These are phyloP conservation scores for Chondrosia reniformis DNA, from an alignment of 37 sponge, comb jelly and placozoan species.

Conservation along the genomic window DNA sequence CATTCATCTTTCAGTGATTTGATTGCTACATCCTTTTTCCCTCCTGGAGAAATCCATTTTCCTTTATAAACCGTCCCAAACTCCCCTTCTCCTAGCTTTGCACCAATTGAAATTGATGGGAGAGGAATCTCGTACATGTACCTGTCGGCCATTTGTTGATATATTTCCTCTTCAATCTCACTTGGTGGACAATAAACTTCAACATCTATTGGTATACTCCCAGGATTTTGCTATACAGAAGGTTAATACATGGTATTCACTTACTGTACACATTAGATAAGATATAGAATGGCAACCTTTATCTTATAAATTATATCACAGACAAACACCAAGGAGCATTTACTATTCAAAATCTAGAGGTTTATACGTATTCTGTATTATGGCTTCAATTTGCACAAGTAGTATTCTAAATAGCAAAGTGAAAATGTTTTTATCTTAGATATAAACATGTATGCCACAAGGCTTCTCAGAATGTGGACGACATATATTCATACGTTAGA, in stretches of 20 bases:
- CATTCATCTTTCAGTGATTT: neutral
- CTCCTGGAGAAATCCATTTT: neutral
- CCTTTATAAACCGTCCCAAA: slow-evolving; percentile 20
- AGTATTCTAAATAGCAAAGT: too few species aligned
- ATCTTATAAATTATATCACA: too few species aligned
- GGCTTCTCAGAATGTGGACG: too few species aligned
- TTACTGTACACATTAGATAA: too few species aligned
- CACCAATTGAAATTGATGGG: neutral
- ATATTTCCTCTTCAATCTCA: slow-evolving; percentile 24
- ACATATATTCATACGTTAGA: too few species aligned
- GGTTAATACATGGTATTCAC: neutral
- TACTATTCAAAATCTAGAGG: too few species aligned
- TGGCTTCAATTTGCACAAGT: too few species aligned
- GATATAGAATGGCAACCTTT: too few species aligned
- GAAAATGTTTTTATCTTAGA: too few species aligned
- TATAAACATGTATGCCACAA: too few species aligned
- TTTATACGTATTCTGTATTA: too few species aligned
- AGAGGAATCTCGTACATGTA: slow-evolving; percentile 7
- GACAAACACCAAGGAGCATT: too few species aligned
- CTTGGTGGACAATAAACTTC: slow-evolving; percentile 17
- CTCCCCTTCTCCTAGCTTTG: slow-evolving; percentile 5
- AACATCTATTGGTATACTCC: neutral
- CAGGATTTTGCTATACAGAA: neutral
- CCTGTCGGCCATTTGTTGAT: slow-evolving; percentile 17
- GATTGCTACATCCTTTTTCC: slow-evolving; percentile 6